Conservation (phyloP, 2,888 invertebrate species). For the Oscheius sp. region DNA sequence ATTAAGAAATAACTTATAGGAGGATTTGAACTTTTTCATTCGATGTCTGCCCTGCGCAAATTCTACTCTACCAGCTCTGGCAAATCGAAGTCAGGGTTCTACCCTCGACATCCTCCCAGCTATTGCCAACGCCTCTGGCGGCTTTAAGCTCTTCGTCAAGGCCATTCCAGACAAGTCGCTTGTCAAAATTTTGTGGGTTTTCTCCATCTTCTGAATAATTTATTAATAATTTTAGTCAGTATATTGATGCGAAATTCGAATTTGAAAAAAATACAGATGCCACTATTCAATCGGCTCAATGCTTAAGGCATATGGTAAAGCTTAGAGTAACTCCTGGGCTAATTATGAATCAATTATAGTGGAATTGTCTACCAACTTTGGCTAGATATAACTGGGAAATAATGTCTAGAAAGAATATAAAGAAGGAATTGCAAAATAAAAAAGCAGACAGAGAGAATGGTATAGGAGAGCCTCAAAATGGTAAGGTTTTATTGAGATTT, state of each 20-base stretch:
- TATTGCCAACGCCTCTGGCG: constrained; percentile 1
- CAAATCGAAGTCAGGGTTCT: background rate
- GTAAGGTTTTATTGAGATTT: no score
- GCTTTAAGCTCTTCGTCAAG: background rate
- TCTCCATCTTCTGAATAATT: background rate
- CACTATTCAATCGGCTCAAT: constrained; percentile 10
- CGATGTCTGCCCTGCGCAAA: no score
- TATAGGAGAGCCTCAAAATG: no score
- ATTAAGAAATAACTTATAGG: no score
- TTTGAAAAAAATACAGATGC: constrained; percentile 5
- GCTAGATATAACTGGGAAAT: background rate
- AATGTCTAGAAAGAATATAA: background rate
- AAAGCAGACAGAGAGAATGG: no score
- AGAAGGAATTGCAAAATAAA: background rate
- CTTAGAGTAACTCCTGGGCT: background rate
- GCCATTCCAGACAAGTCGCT: background rate
- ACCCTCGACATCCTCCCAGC: background rate
- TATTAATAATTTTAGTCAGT: background rate
- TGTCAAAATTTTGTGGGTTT: background rate
- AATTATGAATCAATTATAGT: background rate
- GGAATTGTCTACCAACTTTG: background rate
- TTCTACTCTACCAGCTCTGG: background rate
- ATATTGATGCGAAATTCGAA: background rate
- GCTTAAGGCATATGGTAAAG: constrained; percentile 1
- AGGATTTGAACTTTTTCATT: no score